Evolutionary conservation across 2,113 vertebrate species (phyloP).

Genomic region (Paramisgurnus dabryanus): DNA sequence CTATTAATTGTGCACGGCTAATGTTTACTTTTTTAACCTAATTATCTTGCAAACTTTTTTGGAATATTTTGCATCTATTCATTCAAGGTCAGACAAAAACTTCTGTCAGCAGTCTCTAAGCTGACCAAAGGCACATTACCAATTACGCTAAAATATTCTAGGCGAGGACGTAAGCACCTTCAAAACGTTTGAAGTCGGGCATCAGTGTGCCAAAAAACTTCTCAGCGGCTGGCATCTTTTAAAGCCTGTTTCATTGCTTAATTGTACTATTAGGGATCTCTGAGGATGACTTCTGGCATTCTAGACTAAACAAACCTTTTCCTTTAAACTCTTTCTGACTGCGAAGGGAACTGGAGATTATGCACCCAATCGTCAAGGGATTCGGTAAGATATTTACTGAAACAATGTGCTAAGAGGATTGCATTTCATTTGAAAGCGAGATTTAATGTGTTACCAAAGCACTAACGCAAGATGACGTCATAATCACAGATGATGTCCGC

Average conservation of each 20-base stretch:
- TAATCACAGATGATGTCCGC: slow-evolving; percentile 9
- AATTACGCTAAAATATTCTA: slow-evolving; percentile 43
- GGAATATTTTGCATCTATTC: slow-evolving; percentile 19
- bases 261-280: slow-evolving; percentile 42
- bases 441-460: neutral
- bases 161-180: slow-evolving; percentile 39
- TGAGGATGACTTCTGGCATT: slow-evolving; percentile 10
- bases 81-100: slow-evolving; percentile 36
- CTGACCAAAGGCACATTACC: slow-evolving; percentile 19
- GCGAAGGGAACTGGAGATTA: slow-evolving; percentile 28
- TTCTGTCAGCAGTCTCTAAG: slow-evolving; percentile 5
- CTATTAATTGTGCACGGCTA: too few species aligned
- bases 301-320: slow-evolving; percentile 28
- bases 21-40: neutral
- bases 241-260: slow-evolving; percentile 46
- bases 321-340: slow-evolving; percentile 12
- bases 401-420: slow-evolving; percentile 34
- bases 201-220: slow-evolving; percentile 28
- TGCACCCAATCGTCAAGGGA: slow-evolving; percentile 21
- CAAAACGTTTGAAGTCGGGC: slow-evolving; percentile 49
- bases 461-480: slow-evolving; percentile 2
- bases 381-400: slow-evolving; percentile 30
- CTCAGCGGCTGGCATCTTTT: slow-evolving; percentile 13
- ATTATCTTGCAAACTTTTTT: neutral
- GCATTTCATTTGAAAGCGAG: slow-evolving; percentile 8